These are phyloP conservation scores for Phallusia fumigata DNA, from an alignment of 23 tunicate genomes.

Conservation along the genomic window DNA sequence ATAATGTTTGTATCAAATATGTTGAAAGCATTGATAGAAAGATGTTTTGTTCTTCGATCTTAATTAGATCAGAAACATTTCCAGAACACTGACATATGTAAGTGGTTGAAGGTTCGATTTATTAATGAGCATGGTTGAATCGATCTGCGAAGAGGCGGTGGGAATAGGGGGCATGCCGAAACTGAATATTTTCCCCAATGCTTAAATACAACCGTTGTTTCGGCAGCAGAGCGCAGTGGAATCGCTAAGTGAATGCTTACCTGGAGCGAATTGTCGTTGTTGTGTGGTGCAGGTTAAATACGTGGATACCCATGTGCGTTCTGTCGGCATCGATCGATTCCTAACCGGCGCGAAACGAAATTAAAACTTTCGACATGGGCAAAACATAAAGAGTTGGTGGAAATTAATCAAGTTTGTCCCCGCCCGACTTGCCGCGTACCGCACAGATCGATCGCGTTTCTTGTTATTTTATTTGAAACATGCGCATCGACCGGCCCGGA, in stretches of 20 bases:
- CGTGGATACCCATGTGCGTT: background rate
- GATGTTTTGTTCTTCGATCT: no score
- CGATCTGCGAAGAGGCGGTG: background rate
- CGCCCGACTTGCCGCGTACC: conserved; percentile 6
- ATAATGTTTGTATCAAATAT: no score
- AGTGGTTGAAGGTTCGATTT: conserved; percentile 28
- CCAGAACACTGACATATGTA: conserved; percentile 80
- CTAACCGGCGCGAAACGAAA: conserved; percentile 39
- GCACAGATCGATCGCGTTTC: background rate
- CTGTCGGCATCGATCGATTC: background rate
- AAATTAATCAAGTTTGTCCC: conserved; percentile 56
- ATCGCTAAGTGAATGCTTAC: no score
- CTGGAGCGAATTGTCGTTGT: background rate
- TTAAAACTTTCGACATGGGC: conserved; percentile 54
- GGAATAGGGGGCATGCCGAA: background rate
- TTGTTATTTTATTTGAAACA: conserved; percentile 5
- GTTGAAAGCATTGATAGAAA: no score
- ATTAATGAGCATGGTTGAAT: background rate
- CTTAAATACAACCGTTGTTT: background rate
- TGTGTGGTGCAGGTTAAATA: background rate
- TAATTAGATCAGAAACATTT: no score
- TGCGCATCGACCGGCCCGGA: conserved; percentile 3
- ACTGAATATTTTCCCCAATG: background rate
- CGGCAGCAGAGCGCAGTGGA: no score
- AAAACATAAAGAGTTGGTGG: conserved; percentile 19